These are phyloP conservation scores for Epinotia brunnichana DNA, from an alignment of 2,888 invertebrate species.

Conservation along the genomic window DNA sequence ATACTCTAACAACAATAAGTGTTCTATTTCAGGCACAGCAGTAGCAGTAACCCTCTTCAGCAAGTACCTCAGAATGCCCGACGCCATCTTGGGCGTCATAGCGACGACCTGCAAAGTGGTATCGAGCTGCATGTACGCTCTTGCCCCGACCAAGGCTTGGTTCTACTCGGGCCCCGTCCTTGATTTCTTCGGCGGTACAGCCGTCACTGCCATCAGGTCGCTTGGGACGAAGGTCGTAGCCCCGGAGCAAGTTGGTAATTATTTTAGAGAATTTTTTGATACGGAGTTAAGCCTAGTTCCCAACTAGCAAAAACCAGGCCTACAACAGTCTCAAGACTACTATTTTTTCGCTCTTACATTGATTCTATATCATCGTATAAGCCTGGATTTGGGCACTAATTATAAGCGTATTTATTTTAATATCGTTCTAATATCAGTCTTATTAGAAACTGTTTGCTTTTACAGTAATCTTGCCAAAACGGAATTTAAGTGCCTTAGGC, in stretches of 20 bases:
- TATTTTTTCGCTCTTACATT: too few relatives aligned
- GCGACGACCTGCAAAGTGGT: slow-evolving; percentile 76
- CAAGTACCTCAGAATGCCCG: slow-evolving; percentile 74
- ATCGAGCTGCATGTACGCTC: slow-evolving; percentile 72
- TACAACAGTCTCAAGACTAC: too few relatives aligned
- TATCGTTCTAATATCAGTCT: too few relatives aligned
- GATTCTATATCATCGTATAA: too few relatives aligned
- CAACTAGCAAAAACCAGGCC: too few relatives aligned
- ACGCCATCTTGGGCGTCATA: slow-evolving; percentile 74
- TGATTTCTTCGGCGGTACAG: slow-evolving; percentile 81
- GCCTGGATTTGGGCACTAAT: too few relatives aligned
- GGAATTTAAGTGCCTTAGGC: too few relatives aligned
- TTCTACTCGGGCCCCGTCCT: slow-evolving; percentile 75
- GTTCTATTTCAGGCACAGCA: slow-evolving; percentile 65
- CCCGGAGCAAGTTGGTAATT: slow-evolving; percentile 77
- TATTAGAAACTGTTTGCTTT: too few relatives aligned
- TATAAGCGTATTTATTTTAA: too few relatives aligned
- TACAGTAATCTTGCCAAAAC: too few relatives aligned
- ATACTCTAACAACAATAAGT: neutral
- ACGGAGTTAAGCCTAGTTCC: too few relatives aligned
- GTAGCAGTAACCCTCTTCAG: slow-evolving; percentile 76
- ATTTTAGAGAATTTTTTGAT: too few relatives aligned
- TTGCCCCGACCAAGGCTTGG: slow-evolving; percentile 72
- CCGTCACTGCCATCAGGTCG: slow-evolving; percentile 81
- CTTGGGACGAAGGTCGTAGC: slow-evolving; percentile 83